Conservation (phyloP, 2,797 vertebrate species). For the Todus mexicanus region DNA sequence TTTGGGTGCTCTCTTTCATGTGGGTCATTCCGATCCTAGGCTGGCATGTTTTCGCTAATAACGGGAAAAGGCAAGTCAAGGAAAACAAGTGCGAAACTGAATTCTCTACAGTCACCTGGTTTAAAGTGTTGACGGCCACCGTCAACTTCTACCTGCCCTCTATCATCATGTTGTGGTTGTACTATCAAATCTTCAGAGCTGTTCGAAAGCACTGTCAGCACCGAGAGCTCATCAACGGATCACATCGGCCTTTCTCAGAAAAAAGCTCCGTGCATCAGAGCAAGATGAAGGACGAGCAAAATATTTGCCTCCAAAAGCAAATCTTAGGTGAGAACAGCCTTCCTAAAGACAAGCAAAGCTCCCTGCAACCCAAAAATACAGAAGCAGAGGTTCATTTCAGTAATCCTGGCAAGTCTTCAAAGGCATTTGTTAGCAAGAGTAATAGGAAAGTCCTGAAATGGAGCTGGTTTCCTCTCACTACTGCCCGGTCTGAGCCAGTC, state of each 20-base stretch:
- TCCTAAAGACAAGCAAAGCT: not conserved
- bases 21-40: constrained; percentile 94
- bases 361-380: not conserved
- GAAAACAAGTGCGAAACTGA: constrained; percentile 86
- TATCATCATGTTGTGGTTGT: constrained; percentile 92
- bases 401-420: not conserved
- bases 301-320: not conserved
- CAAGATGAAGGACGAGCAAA: not conserved
- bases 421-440: not conserved
- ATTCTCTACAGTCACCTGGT: constrained; percentile 90
- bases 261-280: not conserved
- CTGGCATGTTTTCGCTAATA: constrained; percentile 78
- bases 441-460: not conserved
- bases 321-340: not conserved
- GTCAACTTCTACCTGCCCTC: constrained; percentile 95
- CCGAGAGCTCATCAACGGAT: constrained; percentile 78
- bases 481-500: not conserved
- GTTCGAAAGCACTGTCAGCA: constrained; percentile 86
- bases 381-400: not conserved
- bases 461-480: constrained; percentile 24
- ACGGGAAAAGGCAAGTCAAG: not conserved
- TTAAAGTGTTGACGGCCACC: constrained; percentile 89
- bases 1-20: constrained; percentile 87
- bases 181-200: constrained; percentile 86
- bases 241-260: constrained; percentile 24